phyloP scores from a whole-genome alignment of 2,797 vertebrate genomes.

The Silurus aristotelis region DNA sequence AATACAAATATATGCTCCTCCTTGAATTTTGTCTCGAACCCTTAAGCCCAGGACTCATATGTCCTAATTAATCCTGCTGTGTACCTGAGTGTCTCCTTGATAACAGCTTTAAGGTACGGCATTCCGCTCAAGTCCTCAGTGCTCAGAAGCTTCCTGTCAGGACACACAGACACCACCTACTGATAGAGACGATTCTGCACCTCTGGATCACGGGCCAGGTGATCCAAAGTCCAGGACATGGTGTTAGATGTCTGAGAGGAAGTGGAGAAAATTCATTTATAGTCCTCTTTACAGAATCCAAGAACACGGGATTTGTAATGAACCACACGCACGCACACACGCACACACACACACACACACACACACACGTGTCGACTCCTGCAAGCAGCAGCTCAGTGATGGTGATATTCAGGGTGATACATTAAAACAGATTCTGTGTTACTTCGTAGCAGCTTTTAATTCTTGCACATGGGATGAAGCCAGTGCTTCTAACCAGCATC shows the following conservation, averaged over 20 bases:
- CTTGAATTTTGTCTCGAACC: neutral
- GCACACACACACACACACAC: neutral
- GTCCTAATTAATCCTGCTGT: neutral
- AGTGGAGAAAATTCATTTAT: neutral
- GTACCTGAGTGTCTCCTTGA: constrained; percentile 92
- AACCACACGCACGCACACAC: neutral
- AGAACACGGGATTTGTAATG: too few species aligned
- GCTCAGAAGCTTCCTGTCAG: constrained; percentile 69
- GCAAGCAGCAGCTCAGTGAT: constrained; percentile 76
- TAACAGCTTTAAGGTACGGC: constrained; percentile 87
- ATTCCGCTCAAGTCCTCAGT: constrained; percentile 78
- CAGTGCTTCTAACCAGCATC: neutral
- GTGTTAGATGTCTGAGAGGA: constrained; percentile 81
- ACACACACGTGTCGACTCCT: constrained; percentile 75
- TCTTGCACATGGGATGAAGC: neutral
- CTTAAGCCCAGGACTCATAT: neutral
- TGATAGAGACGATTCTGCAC: constrained; percentile 78
- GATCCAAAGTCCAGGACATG: constrained; percentile 81
- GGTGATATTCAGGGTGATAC: constrained; percentile 48
- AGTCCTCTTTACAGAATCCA: neutral
- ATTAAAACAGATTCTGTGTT: neutral
- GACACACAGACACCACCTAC: constrained; percentile 80
- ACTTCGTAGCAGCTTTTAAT: neutral
- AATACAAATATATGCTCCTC: neutral
- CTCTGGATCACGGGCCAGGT: constrained; percentile 73